Conservation (phyloP, 2,113 vertebrate genomes). For the Erinaceus europaeus region DNA sequence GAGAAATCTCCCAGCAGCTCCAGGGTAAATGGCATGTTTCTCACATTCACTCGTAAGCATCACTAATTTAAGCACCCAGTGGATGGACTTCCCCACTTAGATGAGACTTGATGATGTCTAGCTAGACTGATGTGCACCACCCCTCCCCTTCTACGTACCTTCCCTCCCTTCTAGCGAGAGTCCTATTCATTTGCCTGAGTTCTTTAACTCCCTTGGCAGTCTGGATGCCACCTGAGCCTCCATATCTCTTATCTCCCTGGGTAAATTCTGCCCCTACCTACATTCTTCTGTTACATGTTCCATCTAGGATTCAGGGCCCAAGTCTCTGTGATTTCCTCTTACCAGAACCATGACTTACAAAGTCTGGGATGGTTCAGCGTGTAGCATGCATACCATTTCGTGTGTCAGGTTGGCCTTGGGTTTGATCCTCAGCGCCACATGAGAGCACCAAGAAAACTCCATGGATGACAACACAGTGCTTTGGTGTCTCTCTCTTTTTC, state of each 20-base stretch:
- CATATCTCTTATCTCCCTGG: not conserved
- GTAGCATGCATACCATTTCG: too few relatives aligned
- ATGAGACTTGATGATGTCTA: not conserved
- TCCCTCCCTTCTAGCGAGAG: not conserved
- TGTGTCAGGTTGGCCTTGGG: too few relatives aligned
- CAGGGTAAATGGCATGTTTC: too few relatives aligned
- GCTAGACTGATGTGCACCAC: not conserved
- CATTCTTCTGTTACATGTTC: not conserved
- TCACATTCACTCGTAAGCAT: too few relatives aligned
- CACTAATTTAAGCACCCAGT: too few relatives aligned
- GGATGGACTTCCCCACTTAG: not conserved
- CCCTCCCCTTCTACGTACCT: not conserved
- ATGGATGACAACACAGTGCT: too few relatives aligned
- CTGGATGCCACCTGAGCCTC: not conserved
- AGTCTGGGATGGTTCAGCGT: too few relatives aligned
- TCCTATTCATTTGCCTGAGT: not conserved
- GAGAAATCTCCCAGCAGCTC: too few relatives aligned
- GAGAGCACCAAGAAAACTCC: too few relatives aligned
- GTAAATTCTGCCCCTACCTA: not conserved
- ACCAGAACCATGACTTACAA: not conserved
- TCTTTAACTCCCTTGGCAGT: not conserved
- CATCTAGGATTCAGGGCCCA: not conserved
- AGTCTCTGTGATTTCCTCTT: not conserved
- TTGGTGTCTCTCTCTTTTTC: too few relatives aligned
- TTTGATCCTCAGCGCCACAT: too few relatives aligned